Evolutionary conservation across 2,797 vertebrate genomes (phyloP), one percentile per base, ranked within the genome.

Genomic region (Nasua narica): DNA sequence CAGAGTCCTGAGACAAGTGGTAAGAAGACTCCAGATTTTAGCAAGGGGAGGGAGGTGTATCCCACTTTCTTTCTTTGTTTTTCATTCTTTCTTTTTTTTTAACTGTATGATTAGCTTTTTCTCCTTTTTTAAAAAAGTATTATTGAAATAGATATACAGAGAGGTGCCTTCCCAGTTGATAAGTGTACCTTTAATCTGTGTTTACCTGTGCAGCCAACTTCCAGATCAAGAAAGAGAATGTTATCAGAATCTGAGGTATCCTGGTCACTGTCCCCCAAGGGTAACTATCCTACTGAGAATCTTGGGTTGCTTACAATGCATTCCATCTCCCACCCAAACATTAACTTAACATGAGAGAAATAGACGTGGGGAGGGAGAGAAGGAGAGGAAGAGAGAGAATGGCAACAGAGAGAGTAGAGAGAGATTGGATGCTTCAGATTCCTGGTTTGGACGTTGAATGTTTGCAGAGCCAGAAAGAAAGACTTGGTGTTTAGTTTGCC

Each of bases 401-500:
- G 18, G 35, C 29, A 16, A 0, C 23, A 76, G 43, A 35, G 19
- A 46, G 19, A 4, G 3, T 1, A 35, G 60, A 77, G 35, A 72
- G n/a, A 78, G 37, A 4, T 23, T 35, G 5, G 29, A 18, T 87
- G 6, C 85, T 35, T 4, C 0, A 0, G 10, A 54, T 35, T 91
- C 48, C 56, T 74, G 13, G 10, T 72, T 86, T 43, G 35, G 76
- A 29, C 60, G 32, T 46, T 62, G 21, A 37, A 14, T 92, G 10
- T 94, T 95, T 89, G 56, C 52, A 87, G 90, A 81, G 43, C 40
- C 76, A 43, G 60, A 90, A 87, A 19, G 70, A 70, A 85, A 90
- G 78, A 65, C n/a, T 50, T 48, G 6, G 67, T 79, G 32, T 94
- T 82, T 77, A 43, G 50, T 81, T 62, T 82, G 32, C 76, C 74